A percentile compares a stretch with the other conserved stretches of the same genome.
These are phyloP conservation scores for Acipenser oxyrinchus DNA, from an alignment of 2,797 vertebrate species.

Conservation along the genomic window DNA sequence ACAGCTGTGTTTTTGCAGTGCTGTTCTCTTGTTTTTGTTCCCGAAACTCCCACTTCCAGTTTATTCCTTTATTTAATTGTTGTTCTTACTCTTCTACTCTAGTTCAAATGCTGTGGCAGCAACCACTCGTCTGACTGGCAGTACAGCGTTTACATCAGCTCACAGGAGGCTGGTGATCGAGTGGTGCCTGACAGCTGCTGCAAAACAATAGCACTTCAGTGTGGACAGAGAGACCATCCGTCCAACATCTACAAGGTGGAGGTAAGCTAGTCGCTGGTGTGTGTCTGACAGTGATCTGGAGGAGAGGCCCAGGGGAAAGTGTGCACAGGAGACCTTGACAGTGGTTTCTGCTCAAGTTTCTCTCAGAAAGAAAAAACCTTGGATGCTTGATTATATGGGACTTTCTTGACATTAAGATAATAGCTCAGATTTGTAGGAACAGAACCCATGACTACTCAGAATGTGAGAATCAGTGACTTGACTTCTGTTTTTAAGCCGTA, in stretches of 20 bases:
- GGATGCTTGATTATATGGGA: too few relatives aligned
- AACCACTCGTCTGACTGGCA: conserved; percentile 71
- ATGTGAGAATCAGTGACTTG: too few relatives aligned
- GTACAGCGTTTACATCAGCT: conserved; percentile 55
- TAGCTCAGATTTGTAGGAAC: too few relatives aligned
- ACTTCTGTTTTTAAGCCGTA: too few relatives aligned
- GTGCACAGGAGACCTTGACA: too few relatives aligned
- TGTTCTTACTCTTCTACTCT: conserved; percentile 4
- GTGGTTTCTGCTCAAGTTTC: too few relatives aligned
- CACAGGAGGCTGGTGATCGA: conserved; percentile 37
- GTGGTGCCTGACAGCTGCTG: conserved; percentile 83
- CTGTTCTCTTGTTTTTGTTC: too few relatives aligned
- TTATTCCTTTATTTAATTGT: not conserved
- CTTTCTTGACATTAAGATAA: too few relatives aligned
- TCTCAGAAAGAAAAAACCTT: too few relatives aligned
- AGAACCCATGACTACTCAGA: too few relatives aligned
- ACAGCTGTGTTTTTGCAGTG: not conserved
- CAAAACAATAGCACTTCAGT: conserved; percentile 61
- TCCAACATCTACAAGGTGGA: conserved; percentile 86
- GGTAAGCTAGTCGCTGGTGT: conserved; percentile 47
- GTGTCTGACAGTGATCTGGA: not conserved
- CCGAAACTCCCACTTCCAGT: too few relatives aligned
- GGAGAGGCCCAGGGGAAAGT: too few relatives aligned
- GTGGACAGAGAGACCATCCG: conserved; percentile 71
- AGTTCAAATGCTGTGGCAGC: conserved; percentile 85